Percentiles rank a stretch among this genome's conserved stretches.
Conservation (phyloP, 2,797 vertebrate species). For the Iguana delicatissima region DNA sequence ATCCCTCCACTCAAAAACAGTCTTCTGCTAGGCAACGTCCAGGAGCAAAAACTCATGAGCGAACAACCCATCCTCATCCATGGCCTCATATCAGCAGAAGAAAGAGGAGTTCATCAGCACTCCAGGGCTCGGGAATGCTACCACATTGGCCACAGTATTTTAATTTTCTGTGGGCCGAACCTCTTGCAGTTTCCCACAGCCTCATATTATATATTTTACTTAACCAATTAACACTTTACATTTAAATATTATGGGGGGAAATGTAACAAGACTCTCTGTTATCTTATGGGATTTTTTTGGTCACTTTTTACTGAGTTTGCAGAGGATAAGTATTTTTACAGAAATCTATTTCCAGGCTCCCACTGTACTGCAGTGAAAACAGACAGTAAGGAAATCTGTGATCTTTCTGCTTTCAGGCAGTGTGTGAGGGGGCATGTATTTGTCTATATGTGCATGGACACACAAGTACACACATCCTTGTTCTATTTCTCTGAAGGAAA, state of each 20-base stretch:
- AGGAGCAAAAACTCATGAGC: too few species aligned
- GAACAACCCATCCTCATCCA: not conserved
- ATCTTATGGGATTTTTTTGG: not conserved
- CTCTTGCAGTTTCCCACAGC: not conserved
- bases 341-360: not conserved
- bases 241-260: conserved; percentile 36
- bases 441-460: not conserved
- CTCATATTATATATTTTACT: not conserved
- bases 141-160: not conserved
- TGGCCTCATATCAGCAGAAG: not conserved
- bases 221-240: conserved; percentile 29
- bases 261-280: not conserved
- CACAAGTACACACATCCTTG: not conserved
- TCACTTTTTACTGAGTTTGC: not conserved
- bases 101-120: not conserved
- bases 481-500: not conserved
- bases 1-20: too few species aligned
- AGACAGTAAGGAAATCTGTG: not conserved
- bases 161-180: not conserved
- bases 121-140: not conserved
- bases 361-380: not conserved
- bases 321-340: not conserved
- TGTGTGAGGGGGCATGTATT: not conserved
- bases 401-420: not conserved
- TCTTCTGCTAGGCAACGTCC: too few species aligned